Evolutionary conservation across 2,888 invertebrate species (phyloP).

Genomic region (Lottia gigantea): DNA sequence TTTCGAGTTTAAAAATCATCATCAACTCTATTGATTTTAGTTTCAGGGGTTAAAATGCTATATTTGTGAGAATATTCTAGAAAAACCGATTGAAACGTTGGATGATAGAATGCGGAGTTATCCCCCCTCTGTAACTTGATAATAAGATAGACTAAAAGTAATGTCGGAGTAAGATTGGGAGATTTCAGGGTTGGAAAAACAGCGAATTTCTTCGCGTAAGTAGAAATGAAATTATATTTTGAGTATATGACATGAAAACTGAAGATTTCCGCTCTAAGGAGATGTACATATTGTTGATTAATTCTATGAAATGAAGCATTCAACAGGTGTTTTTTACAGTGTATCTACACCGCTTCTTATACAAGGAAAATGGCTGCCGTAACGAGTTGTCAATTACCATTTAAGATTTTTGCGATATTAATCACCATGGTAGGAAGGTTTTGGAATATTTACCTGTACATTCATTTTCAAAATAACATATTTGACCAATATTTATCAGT

Average conservation of each 20-base stretch:
- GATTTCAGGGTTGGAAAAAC: conserved; percentile 15
- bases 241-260: not conserved
- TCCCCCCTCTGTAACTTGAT: not conserved
- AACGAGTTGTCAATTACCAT: not conserved
- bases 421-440: too few species aligned
- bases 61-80: too few species aligned
- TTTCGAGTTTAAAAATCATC: too few species aligned
- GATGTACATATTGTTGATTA: not conserved
- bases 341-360: not conserved
- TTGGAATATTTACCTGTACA: too few species aligned
- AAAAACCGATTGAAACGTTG: conserved; percentile 7
- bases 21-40: too few species aligned
- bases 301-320: not conserved
- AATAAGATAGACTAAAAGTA: conserved; percentile 12
- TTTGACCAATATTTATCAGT: too few species aligned
- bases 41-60: too few species aligned
- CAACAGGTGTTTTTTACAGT: too few species aligned
- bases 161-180: conserved; percentile 16
- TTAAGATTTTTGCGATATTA: too few species aligned
- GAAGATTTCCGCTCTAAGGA: not conserved
- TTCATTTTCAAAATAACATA: too few species aligned
- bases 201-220: conserved; percentile 28
- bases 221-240: conserved; percentile 8
- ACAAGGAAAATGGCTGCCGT: conserved; percentile 5
- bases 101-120: conserved; percentile 13